Percentiles rank a stretch among this genome's conserved stretches.
phyloP scores from a whole-genome alignment of 1,140 invertebrate genomes.

The Hetaerina americana region DNA sequence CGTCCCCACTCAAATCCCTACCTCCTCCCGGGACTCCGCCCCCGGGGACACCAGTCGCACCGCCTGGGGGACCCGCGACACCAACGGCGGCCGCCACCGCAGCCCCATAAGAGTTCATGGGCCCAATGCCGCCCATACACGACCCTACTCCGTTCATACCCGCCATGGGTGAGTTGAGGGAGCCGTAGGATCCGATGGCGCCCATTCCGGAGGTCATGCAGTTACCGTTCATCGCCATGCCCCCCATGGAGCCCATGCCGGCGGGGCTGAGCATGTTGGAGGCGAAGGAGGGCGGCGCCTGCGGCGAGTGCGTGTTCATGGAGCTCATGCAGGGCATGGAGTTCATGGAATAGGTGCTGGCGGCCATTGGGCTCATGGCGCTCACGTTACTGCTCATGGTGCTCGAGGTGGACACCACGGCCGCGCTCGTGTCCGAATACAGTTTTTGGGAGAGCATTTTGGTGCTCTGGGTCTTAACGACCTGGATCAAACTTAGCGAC shows the following conservation, averaged over 20 bases:
- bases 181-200: conserved; percentile 35
- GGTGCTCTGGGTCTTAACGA: too few relatives aligned
- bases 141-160: conserved; percentile 31
- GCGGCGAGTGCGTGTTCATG: conserved; percentile 50
- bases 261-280: conserved; percentile 43
- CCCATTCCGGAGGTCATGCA: conserved; percentile 50
- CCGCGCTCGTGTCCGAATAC: conserved; percentile 30
- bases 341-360: conserved; percentile 62
- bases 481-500: too few relatives aligned
- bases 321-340: conserved; percentile 60
- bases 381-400: conserved; percentile 9
- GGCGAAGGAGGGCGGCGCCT: conserved; percentile 41
- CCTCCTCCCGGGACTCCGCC: conserved; percentile 37
- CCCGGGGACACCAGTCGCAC: conserved; percentile 25
- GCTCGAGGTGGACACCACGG: conserved; percentile 3
- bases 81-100: conserved; percentile 37
- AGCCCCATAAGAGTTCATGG: conserved; percentile 21
- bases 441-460: conserved; percentile 36
- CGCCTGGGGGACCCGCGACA: conserved; percentile 22
- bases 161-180: conserved; percentile 32
- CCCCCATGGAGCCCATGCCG: conserved; percentile 46
- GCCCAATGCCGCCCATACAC: background rate
- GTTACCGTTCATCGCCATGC: conserved; percentile 40
- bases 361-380: conserved; percentile 45
- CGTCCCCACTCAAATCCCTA: conserved; percentile 22